Percentiles rank a stretch among this genome's conserved stretches.
Conservation (phyloP, 1,140 invertebrate genomes). For the Linepithema humile region DNA sequence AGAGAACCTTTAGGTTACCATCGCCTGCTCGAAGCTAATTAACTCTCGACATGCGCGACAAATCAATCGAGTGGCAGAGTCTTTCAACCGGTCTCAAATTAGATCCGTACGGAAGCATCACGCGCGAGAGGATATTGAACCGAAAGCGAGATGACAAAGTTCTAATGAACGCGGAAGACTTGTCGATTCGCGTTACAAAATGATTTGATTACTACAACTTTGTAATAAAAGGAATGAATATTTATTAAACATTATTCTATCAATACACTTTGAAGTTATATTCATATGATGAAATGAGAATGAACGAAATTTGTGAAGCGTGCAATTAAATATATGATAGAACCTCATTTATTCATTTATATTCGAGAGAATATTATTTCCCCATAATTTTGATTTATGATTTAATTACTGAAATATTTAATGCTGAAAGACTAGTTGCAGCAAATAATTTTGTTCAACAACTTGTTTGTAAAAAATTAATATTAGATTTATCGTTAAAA, state of each 20-base stretch:
- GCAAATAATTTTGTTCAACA: neutral
- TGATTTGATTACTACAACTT: neutral
- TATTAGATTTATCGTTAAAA: constrained; percentile 5
- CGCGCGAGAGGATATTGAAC: constrained; percentile 45
- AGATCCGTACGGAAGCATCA: constrained; percentile 1
- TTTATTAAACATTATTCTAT: constrained; percentile 11
- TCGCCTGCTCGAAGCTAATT: constrained; percentile 45
- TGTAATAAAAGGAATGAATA: neutral
- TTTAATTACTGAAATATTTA: constrained; percentile 18
- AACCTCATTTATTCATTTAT: neutral
- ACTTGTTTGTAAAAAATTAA: neutral
- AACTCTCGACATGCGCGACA: constrained; percentile 52
- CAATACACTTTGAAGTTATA: neutral
- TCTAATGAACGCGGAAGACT: neutral
- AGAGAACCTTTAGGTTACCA: constrained; percentile 39
- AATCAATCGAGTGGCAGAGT: constrained; percentile 45
- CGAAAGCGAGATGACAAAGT: constrained; percentile 15
- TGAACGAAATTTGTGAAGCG: neutral
- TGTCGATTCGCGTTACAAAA: constrained; percentile 6
- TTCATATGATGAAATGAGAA: neutral
- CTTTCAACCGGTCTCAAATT: constrained; percentile 51
- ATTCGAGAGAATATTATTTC: neutral
- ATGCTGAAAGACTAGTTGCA: neutral
- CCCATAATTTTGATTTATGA: neutral
- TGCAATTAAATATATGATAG: neutral